Evolutionary conservation across 2,888 invertebrate species (phyloP).

Genomic region (Spicauda simplicius): DNA sequence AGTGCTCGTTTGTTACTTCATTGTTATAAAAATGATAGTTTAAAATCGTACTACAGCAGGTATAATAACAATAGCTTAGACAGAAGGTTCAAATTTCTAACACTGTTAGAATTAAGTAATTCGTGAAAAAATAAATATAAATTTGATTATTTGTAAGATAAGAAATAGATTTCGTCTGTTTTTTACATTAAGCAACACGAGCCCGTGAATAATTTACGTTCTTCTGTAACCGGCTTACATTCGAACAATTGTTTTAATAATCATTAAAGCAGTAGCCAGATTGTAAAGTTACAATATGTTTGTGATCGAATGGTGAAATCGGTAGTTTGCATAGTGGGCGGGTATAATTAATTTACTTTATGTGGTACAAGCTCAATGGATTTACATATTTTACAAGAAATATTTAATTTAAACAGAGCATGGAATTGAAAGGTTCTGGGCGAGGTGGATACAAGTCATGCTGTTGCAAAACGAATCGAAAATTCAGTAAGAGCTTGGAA

Average conservation of each 20-base stretch:
- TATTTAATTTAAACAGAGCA: conserved; percentile 4
- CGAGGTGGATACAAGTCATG: neutral
- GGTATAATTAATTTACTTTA: conserved; percentile 6
- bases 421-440: conserved; percentile 3
- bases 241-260: neutral
- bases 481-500: neutral
- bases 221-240: neutral
- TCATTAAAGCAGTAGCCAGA: conserved; percentile 5
- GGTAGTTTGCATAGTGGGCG: neutral
- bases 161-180: neutral
- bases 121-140: neutral
- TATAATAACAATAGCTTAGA: too few relatives aligned
- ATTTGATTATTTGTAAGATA: neutral
- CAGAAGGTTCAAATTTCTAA: too few relatives aligned
- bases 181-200: neutral
- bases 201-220: neutral
- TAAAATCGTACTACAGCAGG: too few relatives aligned
- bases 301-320: conserved; percentile 5
- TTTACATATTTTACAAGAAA: conserved; percentile 15
- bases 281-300: neutral
- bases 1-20: too few relatives aligned
- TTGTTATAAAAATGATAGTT: too few relatives aligned
- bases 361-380: conserved; percentile 1
- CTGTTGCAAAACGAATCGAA: neutral
- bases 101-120: neutral